Base-by-base conservation (phyloP, 2,113 vertebrate species). In the Edolisoma coerulescens region DNA sequence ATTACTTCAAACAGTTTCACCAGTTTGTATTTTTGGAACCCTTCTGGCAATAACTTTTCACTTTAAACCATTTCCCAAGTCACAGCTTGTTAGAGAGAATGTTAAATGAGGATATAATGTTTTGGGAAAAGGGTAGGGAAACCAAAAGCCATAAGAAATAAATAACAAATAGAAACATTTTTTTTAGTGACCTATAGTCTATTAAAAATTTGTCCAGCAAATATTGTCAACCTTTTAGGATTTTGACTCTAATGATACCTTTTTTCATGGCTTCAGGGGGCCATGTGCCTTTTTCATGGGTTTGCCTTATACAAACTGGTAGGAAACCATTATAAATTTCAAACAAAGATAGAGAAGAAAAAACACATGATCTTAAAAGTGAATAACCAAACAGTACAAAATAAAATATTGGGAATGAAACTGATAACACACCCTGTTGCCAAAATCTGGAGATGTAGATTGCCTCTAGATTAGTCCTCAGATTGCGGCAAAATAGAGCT, bases 71-170 rank as follows among this genome's bases (percentile, higher is more conserved):
- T 90, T 93, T 90, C 75, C 75, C 75, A 88, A 80, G 82, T 96
- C 90, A 89, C 45, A 91, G 67, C 44, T 90, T 86, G 63, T 94
- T 88, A 88, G 82, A 83, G 7, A 90, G 54, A 89, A 74, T 27
- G 32, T 76, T 94, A 87, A 94, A 94, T 8, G 7, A 90, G 57
- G 45, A 87, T 80, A 84, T 90, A 90, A 94, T 56, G 37, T 96
- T 93, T 88, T 60, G 67, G 75, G 79, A 74, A 96, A 96, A 93
- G 67, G 39, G 71, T 88, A 95, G 37, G 44, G 42, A 95, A 94
- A 69, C 60, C 56, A 95, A 89, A 90, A 89, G 61, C 83, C 28
- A 19, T 70, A 79, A 87, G 56, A 86, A 84, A 94, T 73, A 92
- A 94, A 84, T 26, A 93, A 81, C 44, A 90, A 95, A 81, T 44